A percentile compares a stretch with the other conserved stretches of the same genome.
Evolutionary conservation across 1,140 invertebrate species (phyloP).

Genomic region (Yoshiicerus persimilis): DNA sequence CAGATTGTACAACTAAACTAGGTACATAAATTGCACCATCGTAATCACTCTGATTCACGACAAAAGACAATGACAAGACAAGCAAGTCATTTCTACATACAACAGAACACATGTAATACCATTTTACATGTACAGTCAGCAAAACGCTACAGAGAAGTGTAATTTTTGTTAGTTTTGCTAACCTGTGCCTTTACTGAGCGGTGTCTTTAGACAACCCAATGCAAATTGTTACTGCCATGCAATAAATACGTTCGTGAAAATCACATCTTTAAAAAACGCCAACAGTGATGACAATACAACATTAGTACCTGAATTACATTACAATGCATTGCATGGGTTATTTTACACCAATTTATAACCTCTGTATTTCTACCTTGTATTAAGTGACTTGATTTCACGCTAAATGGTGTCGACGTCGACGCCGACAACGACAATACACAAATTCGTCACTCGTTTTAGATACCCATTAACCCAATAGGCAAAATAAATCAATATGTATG

Average conservation of each 20-base stretch:
- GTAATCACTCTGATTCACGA: not conserved
- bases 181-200: no score
- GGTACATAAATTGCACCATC: not conserved
- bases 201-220: no score
- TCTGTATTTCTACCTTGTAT: no score
- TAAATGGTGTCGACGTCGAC: no score
- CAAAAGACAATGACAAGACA: not conserved
- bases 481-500: no score
- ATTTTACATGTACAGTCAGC: not conserved
- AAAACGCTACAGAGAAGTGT: not conserved
- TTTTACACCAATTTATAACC: not conserved
- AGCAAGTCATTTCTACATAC: not conserved
- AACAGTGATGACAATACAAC: not conserved
- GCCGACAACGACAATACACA: no score
- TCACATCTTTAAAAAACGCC: not conserved
- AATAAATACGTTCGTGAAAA: no score
- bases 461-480: no score
- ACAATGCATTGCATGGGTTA: not conserved
- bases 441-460: no score
- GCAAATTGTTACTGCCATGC: no score
- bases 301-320: not conserved
- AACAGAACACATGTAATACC: not conserved
- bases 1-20: not conserved
- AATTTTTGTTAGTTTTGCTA: not conserved
- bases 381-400: no score